Evolutionary conservation across 1,140 invertebrate species (phyloP).

Genomic region (Monochamus saltuarius): DNA sequence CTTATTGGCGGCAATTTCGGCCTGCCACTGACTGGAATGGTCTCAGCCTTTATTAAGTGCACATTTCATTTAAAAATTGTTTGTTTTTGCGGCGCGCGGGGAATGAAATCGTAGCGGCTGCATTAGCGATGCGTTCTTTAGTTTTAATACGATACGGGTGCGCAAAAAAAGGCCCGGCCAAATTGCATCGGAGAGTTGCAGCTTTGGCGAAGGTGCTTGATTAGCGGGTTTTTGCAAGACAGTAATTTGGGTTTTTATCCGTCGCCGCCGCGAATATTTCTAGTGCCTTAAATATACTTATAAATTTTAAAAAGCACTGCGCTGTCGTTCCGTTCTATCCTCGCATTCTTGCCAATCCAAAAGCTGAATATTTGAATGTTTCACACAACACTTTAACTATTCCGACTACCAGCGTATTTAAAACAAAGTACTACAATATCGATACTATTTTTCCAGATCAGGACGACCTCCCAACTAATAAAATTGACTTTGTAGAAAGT

Average conservation of each 20-base stretch:
- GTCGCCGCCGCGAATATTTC: conserved; percentile 5
- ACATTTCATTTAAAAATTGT: conserved; percentile 30
- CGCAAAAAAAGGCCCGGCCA: conserved; percentile 16
- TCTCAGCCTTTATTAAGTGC: conserved; percentile 30
- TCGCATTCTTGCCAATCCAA: too few relatives aligned
- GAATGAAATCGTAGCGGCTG: conserved; percentile 15
- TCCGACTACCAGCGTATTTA: too few relatives aligned
- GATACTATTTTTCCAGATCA: too few relatives aligned
- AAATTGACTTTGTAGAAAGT: too few relatives aligned
- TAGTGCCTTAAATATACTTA: too few relatives aligned
- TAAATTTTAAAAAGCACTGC: too few relatives aligned
- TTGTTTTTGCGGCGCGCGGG: conserved; percentile 21
- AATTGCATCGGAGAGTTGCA: conserved; percentile 14
- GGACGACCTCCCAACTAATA: too few relatives aligned
- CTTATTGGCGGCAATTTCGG: too few relatives aligned
- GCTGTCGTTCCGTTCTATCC: too few relatives aligned
- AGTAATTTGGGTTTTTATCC: conserved; percentile 15
- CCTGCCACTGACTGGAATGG: conserved; percentile 15
- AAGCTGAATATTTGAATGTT: too few relatives aligned
- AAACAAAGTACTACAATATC: too few relatives aligned
- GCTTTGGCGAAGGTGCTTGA: conserved; percentile 18
- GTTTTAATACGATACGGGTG: conserved; percentile 6
- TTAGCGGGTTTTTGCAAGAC: conserved; percentile 15
- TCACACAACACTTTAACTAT: too few relatives aligned
- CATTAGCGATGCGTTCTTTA: conserved; percentile 16